Conservation (phyloP, 2,797 vertebrate genomes). For the Potorous gilbertii region DNA sequence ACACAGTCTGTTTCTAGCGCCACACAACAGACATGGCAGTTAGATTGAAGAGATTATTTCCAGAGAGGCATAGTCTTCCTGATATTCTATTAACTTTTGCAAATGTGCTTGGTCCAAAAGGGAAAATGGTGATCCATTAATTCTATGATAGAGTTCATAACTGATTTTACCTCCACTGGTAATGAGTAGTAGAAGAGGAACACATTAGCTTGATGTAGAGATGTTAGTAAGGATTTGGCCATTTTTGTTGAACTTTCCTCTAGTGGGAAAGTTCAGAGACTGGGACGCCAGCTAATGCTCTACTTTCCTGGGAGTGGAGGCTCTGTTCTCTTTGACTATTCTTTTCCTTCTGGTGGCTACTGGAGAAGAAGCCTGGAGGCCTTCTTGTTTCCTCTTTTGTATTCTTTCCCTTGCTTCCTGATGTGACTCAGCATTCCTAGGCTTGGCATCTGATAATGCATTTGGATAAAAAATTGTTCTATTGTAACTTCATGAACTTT, state of each 20-base stretch:
- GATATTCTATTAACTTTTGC: background rate
- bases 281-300: background rate
- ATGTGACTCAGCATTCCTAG: background rate
- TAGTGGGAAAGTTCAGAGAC: background rate
- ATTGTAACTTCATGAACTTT: background rate
- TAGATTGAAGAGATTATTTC: background rate
- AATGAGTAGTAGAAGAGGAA: background rate
- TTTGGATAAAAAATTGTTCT: background rate
- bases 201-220: background rate
- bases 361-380: background rate
- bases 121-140: background rate
- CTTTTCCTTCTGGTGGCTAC: background rate
- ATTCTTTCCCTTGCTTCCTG: background rate
- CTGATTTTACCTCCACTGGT: background rate
- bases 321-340: background rate
- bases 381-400: background rate
- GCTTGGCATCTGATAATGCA: background rate
- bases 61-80: background rate
- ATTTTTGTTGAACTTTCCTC: background rate
- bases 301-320: background rate
- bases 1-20: background rate
- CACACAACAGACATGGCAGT: background rate
- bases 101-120: background rate
- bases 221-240: background rate
- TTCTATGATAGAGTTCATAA: background rate